These are phyloP conservation scores for Grammomys surdaster DNA, from an alignment of 2,113 vertebrate genomes.

Conservation along the genomic window DNA sequence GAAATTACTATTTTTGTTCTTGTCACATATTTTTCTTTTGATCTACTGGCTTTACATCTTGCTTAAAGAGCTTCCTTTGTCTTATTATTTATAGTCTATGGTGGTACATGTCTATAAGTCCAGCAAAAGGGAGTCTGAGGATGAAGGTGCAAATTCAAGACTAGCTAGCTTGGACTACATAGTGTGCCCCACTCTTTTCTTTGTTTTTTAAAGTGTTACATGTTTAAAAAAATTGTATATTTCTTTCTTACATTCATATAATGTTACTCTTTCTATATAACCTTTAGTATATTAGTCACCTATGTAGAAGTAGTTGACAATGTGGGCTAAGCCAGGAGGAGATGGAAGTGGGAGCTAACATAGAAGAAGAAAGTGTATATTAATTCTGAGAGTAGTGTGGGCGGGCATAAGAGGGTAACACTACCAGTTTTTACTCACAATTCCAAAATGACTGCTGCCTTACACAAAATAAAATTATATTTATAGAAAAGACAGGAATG, in stretches of 20 bases:
- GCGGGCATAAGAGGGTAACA: neutral
- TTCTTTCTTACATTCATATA: conserved; percentile 45
- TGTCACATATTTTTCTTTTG: conserved; percentile 34
- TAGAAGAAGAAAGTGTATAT: neutral
- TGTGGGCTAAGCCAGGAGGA: neutral
- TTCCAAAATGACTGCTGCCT: neutral
- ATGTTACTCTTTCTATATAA: neutral
- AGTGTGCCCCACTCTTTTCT: neutral
- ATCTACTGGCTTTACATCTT: conserved; percentile 40
- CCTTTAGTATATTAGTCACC: neutral
- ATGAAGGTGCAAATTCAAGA: neutral
- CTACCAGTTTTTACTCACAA: neutral
- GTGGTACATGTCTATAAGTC: neutral
- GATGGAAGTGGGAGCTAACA: neutral
- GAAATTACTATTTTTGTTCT: neutral
- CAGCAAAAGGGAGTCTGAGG: neutral
- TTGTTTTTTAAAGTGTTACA: neutral
- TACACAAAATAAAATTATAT: conserved; percentile 49
- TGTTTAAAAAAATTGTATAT: neutral
- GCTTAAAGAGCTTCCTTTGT: neutral
- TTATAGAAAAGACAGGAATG: neutral
- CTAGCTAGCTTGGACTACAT: neutral
- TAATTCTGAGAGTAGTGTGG: neutral
- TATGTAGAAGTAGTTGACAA: conserved; percentile 9
- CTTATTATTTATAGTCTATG: neutral